Evolutionary conservation across 1,140 invertebrate genomes (phyloP), one percentile per base, ranked within the genome.

Genomic region (Pseudomyrmex gracilis): DNA sequence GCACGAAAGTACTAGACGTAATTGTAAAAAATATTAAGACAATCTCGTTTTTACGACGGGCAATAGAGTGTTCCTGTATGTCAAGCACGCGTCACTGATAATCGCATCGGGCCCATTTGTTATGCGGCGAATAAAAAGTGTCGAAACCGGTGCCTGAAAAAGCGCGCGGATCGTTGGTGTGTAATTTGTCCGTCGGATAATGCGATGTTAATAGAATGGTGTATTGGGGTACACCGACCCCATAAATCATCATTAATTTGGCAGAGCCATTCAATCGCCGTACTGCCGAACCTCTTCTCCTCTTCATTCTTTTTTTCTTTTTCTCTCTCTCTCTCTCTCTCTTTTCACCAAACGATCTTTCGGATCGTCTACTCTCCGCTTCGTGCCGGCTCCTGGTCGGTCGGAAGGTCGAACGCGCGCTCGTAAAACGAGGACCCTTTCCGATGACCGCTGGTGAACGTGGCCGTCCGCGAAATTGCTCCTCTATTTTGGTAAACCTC

Each of bases 241-340:
- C 92, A 93, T 93, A 94, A 94, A 94, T 94, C 93, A 93, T 90
- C 85, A 84, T 92, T 93, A 94, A 94, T 93, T 94, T 94, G 92
- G 90, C 92, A 93, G 90, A 87, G 91, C 86, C 87, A 85, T 88
- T 87, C 87, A 90, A 90, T 90, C 87, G 80, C 85, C 87, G 76
- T 88, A 90, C 91, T 92, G 90, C 91, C 84, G 82, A 80, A 61
- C 71, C 76, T 84, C 80, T 34, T 83, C 13, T 85, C 57, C 64
- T 71, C 55, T 64, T 87, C 84, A 24, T 5, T 24, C 58, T 64
- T 51, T 17, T 24, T 76, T 12, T 60, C 57, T 22, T 8, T 22
- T 5, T 13, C 60, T 78, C 24, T 76, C 68, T 76, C 45, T 84
- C 67, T 63, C 24, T 55, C 24, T 63, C 84, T 53, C 74, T 76